Base-by-base conservation (phyloP, 2,888 invertebrate species). In the Brachypterus glaber region DNA sequence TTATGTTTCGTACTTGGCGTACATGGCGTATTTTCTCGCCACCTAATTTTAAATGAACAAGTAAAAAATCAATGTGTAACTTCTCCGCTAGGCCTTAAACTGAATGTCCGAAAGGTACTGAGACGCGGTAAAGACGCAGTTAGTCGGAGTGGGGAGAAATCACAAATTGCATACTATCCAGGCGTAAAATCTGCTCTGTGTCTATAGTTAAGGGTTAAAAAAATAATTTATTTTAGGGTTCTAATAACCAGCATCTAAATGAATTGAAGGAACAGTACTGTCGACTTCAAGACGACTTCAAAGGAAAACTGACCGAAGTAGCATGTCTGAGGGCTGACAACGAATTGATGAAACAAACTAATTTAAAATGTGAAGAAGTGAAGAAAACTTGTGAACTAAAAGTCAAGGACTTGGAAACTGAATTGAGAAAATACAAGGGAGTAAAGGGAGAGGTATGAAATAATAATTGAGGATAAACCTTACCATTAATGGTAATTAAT, bases 221-320 rank as follows among this genome's bases (percentile, higher is more conserved):
- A n/a, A n/a, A n/a, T n/a, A n/a, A 9, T 11, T 11, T 27, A 11
- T 27, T 11, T 25, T n/a, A 69, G 67, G 68, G 67, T 5, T 69
- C 69, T 1, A 66, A 68, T 1, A 76, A 77, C 46, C 70, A 64
- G 46, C 75, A 78, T 60, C 66, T 77, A 3, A 66, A 70, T 16
- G 75, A 73, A 55, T 57, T 79, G 7, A 67, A 70, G 13, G 73
- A 78, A 42, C 75, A 78, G 52, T 73, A 81, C 39, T 67, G 67
- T 7, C 69, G 75, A 40, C 70, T 78, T 0, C 78, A 79, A 58
- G 78, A 79, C 48, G 77, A 74, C 53, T 81, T 76, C 55, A 81
- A 77, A 49, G 71, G 69, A 1, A 82, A 82, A 68, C 64, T 81
- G 8, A 71, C 73, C 4, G 82, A 82, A 69, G 79, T 81, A 37